Evolutionary conservation across 2,113 vertebrate species (phyloP).

Genomic region (Capreolus pygargus): DNA sequence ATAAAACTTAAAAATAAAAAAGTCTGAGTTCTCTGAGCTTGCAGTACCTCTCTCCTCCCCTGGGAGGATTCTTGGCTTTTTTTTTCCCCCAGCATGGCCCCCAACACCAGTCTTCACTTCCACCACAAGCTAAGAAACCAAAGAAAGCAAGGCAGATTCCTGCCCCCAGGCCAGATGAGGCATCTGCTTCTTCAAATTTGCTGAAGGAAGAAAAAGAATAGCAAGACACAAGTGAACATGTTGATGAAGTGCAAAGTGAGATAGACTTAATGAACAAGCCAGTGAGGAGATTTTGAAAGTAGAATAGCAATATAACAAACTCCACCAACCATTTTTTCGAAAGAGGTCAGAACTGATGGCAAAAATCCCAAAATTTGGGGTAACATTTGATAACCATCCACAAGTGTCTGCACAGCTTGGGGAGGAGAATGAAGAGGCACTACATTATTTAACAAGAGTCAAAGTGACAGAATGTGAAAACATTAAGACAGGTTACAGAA

Average conservation of each 20-base stretch:
- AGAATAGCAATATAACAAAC: not conserved
- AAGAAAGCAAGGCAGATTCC: fast-evolving
- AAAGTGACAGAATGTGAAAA: not conserved
- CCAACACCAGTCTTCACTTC: not conserved
- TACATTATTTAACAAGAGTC: not conserved
- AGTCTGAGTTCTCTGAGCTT: not conserved
- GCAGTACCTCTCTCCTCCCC: no score
- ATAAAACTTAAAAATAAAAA: not conserved
- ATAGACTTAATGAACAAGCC: not conserved
- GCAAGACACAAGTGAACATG: not conserved
- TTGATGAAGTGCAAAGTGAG: not conserved
- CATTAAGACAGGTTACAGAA: not conserved
- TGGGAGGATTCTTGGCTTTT: not conserved
- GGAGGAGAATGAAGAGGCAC: not conserved
- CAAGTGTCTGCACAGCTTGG: not conserved
- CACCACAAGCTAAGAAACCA: not conserved
- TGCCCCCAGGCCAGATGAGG: fast-evolving
- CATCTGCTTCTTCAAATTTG: not conserved
- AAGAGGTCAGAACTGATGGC: not conserved
- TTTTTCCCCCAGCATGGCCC: not conserved
- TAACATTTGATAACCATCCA: not conserved
- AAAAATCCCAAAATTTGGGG: not conserved
- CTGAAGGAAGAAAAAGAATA: not conserved
- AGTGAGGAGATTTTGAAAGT: not conserved
- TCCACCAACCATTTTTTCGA: not conserved